phyloP scores from a whole-genome alignment of 2,888 invertebrate species.

The Euphydryas editha region DNA sequence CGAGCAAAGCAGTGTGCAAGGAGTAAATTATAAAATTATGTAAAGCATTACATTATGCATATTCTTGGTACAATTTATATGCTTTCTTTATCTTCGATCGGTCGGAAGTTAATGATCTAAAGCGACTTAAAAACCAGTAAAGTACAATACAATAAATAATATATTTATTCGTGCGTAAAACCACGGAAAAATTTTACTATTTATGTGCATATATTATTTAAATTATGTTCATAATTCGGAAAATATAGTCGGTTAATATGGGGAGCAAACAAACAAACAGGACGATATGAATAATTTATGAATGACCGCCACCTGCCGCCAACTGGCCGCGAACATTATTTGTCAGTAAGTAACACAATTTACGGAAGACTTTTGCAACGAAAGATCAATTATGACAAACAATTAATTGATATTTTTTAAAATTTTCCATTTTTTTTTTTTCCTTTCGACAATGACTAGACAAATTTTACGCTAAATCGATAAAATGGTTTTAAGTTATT shows the following conservation, averaged over 20 bases:
- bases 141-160: constrained; percentile 16
- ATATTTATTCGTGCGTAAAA: constrained; percentile 22
- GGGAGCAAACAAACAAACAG: constrained; percentile 36
- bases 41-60: too few relatives aligned
- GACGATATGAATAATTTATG: constrained; percentile 48
- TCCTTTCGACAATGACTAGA: too few relatives aligned
- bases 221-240: constrained; percentile 28
- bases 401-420: background rate
- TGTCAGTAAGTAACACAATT: background rate
- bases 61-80: too few relatives aligned
- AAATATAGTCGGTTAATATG: constrained; percentile 30
- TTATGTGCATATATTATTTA: constrained; percentile 34
- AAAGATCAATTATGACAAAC: background rate
- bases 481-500: too few relatives aligned
- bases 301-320: constrained; percentile 45
- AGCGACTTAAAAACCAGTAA: constrained; percentile 21
- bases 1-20: too few relatives aligned
- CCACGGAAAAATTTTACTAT: constrained; percentile 20
- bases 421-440: too few relatives aligned
- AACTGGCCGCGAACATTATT: constrained; percentile 41
- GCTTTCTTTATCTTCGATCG: background rate
- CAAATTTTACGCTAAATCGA: too few relatives aligned
- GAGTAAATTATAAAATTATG: too few relatives aligned
- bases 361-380: background rate
- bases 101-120: constrained; percentile 15